Evolutionary conservation across 2,113 vertebrate genomes (phyloP).

Genomic region (Microtus ochrogaster): DNA sequence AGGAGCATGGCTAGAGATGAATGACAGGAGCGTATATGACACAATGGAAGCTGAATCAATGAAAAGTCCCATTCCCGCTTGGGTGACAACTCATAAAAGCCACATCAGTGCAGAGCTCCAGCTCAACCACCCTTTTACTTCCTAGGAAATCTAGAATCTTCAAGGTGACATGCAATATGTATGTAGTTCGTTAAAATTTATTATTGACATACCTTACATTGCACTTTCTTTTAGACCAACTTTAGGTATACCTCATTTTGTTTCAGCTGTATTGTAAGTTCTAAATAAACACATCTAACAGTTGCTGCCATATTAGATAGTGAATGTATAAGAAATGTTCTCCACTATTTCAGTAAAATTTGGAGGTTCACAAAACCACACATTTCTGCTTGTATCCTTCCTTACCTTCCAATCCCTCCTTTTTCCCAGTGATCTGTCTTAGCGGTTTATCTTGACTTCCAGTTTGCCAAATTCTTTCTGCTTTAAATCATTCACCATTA

Average conservation of each 20-base stretch:
- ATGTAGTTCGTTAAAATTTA: neutral
- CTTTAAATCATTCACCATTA: neutral
- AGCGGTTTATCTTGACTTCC: neutral
- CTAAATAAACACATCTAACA: neutral
- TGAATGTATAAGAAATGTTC: neutral
- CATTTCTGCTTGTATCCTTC: neutral
- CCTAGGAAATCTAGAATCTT: neutral
- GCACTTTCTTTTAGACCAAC: neutral
- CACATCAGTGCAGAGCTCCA: neutral
- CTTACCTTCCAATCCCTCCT: neutral
- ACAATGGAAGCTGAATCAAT: neutral
- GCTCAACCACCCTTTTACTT: neutral
- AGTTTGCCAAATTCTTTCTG: neutral
- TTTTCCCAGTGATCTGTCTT: neutral
- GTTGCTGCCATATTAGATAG: neutral
- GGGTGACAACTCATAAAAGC: neutral
- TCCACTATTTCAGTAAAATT: conserved; percentile 31
- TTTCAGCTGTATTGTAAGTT: neutral
- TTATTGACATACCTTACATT: neutral
- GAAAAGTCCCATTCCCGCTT: neutral
- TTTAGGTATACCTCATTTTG: neutral
- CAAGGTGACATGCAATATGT: neutral
- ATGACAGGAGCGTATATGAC: neutral
- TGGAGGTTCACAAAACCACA: neutral
- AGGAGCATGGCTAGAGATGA: neutral